Conservation (phyloP, 2,888 invertebrate species). For the Dasysyrphus albostriatus region DNA sequence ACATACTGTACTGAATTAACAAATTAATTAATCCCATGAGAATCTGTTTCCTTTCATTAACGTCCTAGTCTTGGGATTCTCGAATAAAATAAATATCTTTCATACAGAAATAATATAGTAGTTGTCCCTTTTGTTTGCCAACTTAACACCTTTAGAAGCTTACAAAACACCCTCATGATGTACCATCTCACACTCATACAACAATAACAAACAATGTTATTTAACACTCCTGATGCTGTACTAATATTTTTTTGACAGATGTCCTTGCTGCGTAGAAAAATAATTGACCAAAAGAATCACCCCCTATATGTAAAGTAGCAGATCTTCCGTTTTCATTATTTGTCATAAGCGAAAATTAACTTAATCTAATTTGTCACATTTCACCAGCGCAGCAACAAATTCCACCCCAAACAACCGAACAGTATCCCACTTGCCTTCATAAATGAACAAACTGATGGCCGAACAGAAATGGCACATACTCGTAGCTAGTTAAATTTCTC, state of each 20-base stretch:
- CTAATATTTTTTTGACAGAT: constrained; percentile 57
- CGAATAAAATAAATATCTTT: not conserved
- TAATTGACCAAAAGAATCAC: constrained; percentile 70
- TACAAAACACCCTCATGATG: not conserved
- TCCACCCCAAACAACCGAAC: constrained; percentile 1
- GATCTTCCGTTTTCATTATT: constrained; percentile 63
- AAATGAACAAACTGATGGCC: not conserved
- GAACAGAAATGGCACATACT: no score
- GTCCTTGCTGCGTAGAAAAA: constrained; percentile 55
- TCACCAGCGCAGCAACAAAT: constrained; percentile 16
- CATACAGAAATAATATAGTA: constrained; percentile 22
- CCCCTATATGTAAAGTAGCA: constrained; percentile 27
- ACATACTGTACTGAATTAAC: no score
- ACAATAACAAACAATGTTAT: constrained; percentile 13
- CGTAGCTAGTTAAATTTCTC: constrained; percentile 53
- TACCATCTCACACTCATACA: no score
- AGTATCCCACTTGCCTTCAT: no score
- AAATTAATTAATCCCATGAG: not conserved
- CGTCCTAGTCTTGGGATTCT: not conserved
- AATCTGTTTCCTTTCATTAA: not conserved
- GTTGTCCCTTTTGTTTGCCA: constrained; percentile 48
- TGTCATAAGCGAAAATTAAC: constrained; percentile 75
- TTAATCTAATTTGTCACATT: constrained; percentile 74
- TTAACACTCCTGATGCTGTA: constrained; percentile 7
- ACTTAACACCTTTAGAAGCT: constrained; percentile 46